Percentiles rank a stretch among this genome's conserved stretches.
Evolutionary conservation across 2,113 vertebrate species (phyloP).

Genomic region (Engystomops pustulosus): DNA sequence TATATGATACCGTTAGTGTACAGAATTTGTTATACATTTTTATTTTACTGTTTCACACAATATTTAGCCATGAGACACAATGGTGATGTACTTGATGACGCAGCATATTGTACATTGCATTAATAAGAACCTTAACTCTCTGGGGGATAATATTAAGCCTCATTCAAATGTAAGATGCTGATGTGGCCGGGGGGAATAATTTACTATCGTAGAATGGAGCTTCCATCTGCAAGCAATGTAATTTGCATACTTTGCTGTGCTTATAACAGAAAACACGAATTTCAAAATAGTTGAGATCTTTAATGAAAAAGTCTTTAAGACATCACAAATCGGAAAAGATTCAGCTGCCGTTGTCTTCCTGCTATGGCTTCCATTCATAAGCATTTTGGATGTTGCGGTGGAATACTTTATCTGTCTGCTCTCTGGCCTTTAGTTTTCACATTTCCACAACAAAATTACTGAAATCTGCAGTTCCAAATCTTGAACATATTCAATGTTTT

Average conservation of each 20-base stretch:
- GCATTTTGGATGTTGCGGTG: background rate
- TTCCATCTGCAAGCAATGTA: slow-evolving; percentile 37
- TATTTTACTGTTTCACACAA: background rate
- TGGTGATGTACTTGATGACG: slow-evolving; percentile 39
- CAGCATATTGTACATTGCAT: slow-evolving; percentile 36
- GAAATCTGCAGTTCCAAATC: too few relatives aligned
- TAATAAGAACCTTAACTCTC: slow-evolving; percentile 39
- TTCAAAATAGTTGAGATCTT: too few relatives aligned
- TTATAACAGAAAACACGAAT: too few relatives aligned
- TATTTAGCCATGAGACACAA: background rate
- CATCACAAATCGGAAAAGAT: background rate
- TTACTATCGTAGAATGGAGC: slow-evolving; percentile 39
- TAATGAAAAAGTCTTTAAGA: background rate
- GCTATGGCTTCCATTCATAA: background rate
- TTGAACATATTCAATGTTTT: too few relatives aligned
- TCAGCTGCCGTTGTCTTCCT: background rate
- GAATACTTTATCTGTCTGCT: background rate
- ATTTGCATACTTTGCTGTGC: slow-evolving; percentile 30
- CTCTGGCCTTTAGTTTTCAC: background rate
- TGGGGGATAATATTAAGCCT: slow-evolving; percentile 27
- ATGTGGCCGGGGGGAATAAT: slow-evolving; percentile 35
- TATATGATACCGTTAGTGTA: background rate
- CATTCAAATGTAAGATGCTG: slow-evolving; percentile 34
- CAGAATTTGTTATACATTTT: background rate
- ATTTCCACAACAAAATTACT: too few relatives aligned